Evolutionary conservation across 2,113 vertebrate genomes (phyloP).

Genomic region (Dipodomys spectabilis): DNA sequence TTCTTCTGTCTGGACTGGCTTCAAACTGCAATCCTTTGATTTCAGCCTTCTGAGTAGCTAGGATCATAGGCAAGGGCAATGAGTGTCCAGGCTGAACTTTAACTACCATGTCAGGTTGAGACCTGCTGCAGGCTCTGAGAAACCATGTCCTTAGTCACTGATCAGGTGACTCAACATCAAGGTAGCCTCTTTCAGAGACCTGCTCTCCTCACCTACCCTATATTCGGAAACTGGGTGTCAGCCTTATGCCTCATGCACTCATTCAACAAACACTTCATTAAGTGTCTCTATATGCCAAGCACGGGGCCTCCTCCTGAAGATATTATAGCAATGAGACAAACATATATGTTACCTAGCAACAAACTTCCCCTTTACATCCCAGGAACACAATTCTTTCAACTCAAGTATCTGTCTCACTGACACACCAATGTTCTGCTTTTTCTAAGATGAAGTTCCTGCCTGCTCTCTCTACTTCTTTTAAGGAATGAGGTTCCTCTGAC

Average conservation of each 20-base stretch:
- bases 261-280: neutral
- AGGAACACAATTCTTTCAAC: neutral
- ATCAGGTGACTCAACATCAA: constrained; percentile 58
- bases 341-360: neutral
- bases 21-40: no score
- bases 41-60: no score
- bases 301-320: neutral
- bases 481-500: neutral
- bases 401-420: neutral
- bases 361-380: neutral
- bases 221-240: constrained; percentile 22
- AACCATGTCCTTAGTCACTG: constrained; percentile 23
- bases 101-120: neutral
- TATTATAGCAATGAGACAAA: neutral
- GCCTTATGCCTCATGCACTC: constrained; percentile 5
- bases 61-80: no score
- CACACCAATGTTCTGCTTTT: neutral
- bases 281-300: neutral
- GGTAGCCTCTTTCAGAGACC: constrained; percentile 9
- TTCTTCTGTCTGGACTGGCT: no score
- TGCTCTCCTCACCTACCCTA: neutral
- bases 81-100: no score
- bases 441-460: neutral
- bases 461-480: neutral
- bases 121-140: neutral